Evolutionary conservation across 2,888 invertebrate species (phyloP).

Genomic region (Doris montereyensis): DNA sequence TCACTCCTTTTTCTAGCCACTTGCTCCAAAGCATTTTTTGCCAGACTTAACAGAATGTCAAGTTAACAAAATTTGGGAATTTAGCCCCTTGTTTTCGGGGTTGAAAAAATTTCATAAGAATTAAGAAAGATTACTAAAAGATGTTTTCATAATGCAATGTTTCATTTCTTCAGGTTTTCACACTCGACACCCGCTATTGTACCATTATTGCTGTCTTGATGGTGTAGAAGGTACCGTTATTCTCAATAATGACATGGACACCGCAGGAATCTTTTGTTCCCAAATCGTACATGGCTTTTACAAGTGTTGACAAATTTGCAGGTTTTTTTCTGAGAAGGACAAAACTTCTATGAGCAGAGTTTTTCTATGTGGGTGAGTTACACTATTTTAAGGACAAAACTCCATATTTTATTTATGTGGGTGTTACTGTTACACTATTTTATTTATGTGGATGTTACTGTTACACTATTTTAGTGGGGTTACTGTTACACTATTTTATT

Average conservation of each 20-base stretch:
- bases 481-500: too few species aligned
- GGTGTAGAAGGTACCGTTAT: slow-evolving; percentile 35
- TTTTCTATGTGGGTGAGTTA: background rate
- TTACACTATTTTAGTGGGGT: too few species aligned
- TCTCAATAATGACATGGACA: background rate
- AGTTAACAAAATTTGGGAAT: too few species aligned
- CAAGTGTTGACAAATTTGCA: slow-evolving; percentile 81
- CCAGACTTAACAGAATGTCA: too few species aligned
- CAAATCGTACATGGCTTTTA: slow-evolving; percentile 81
- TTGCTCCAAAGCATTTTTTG: too few species aligned
- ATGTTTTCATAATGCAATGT: background rate
- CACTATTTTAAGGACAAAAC: too few species aligned
- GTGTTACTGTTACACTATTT: too few species aligned
- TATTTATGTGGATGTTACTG: too few species aligned
- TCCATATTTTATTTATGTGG: too few species aligned
- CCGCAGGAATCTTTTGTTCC: slow-evolving; percentile 30
- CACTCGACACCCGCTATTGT: slow-evolving; percentile 17
- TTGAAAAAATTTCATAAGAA: too few species aligned
- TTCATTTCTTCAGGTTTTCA: background rate
- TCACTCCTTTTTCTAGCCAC: too few species aligned
- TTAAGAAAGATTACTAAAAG: background rate
- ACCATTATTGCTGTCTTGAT: slow-evolving; percentile 39
- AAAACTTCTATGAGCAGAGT: background rate
- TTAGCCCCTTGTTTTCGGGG: too few species aligned
- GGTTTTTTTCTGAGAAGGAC: slow-evolving; percentile 78